phyloP scores from a whole-genome alignment of 1,140 invertebrate species.

The Vollenhovia emeryi region DNA sequence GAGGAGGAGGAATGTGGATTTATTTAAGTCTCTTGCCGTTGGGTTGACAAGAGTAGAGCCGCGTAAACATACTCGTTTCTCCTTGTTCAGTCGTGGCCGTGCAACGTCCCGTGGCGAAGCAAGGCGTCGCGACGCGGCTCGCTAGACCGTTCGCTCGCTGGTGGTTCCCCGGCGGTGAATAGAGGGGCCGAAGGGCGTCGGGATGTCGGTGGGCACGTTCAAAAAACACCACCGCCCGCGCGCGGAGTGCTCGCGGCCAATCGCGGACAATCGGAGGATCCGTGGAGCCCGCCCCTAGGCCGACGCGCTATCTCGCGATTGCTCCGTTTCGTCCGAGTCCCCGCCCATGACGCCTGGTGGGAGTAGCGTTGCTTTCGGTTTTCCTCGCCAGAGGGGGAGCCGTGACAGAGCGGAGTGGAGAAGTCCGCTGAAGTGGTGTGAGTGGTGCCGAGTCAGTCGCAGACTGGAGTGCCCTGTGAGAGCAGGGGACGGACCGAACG shows the following conservation, averaged over 20 bases:
- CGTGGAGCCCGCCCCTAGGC: conserved; percentile 31
- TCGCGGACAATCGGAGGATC: neutral
- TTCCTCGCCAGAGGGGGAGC: conserved; percentile 82
- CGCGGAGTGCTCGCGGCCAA: conserved; percentile 62
- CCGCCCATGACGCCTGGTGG: conserved; percentile 66
- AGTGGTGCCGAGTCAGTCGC: conserved; percentile 85
- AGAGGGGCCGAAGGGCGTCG: conserved; percentile 59
- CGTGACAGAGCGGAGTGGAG: conserved; percentile 76
- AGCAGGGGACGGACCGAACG: conserved; percentile 84
- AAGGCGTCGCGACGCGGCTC: conserved; percentile 41
- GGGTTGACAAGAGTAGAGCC: conserved; percentile 84
- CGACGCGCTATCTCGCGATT: conserved; percentile 52
- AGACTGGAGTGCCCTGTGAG: conserved; percentile 85
- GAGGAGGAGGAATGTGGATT: conserved; percentile 80
- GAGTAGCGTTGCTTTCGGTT: conserved; percentile 74
- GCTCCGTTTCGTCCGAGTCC: conserved; percentile 17
- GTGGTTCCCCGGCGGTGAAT: conserved; percentile 25
- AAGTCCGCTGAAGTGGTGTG: conserved; percentile 84
- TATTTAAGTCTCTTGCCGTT: conserved; percentile 83
- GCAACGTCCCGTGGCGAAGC: conserved; percentile 29
- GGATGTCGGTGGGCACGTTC: conserved; percentile 59
- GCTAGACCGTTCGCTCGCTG: conserved; percentile 50
- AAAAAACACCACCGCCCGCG: conserved; percentile 63
- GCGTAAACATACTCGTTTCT: conserved; percentile 85
- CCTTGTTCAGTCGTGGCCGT: conserved; percentile 72